Conservation (phyloP, 2,888 invertebrate genomes). For the Coremacera marginata region DNA sequence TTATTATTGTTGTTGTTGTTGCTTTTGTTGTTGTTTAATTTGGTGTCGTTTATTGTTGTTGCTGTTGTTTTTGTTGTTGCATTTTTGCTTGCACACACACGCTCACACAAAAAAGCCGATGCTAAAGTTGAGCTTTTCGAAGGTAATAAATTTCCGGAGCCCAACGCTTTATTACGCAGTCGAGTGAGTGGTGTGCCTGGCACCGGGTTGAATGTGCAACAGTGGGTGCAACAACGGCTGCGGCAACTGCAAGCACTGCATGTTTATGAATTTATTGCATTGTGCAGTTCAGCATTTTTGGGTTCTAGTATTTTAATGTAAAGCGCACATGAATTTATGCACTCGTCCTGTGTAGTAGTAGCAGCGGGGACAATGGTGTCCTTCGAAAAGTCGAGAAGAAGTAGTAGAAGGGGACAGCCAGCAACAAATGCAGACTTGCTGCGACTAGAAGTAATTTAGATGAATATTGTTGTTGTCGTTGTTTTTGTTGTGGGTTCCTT, state of each 20-base stretch:
- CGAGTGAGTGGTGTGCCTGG: conserved; percentile 23
- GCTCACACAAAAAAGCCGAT: not conserved
- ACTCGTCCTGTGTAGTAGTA: conserved; percentile 42
- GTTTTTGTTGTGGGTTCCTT: conserved; percentile 1
- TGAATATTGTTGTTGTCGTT: conserved; percentile 1
- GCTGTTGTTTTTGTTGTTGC: not conserved
- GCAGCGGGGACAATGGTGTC: conserved; percentile 7
- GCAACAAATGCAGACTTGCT: not conserved
- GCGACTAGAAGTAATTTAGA: conserved; percentile 19
- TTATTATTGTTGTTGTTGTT: not conserved
- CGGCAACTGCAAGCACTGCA: conserved; percentile 35
- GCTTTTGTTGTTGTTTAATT: not conserved
- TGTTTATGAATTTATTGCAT: conserved; percentile 61
- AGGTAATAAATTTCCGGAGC: conserved; percentile 43
- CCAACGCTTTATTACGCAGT: conserved; percentile 44
- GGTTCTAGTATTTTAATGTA: conserved; percentile 55
- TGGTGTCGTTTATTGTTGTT: conserved; percentile 5
- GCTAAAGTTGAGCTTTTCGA: conserved; percentile 39
- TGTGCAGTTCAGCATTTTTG: conserved; percentile 54
- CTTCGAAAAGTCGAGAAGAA: conserved; percentile 40
- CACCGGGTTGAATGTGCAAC: not conserved
- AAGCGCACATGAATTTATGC: conserved; percentile 58
- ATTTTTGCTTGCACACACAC: not conserved
- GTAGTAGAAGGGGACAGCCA: not conserved
- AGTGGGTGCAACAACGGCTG: conserved; percentile 9